Evolutionary conservation across 1,140 invertebrate genomes (phyloP), one percentile per base, ranked within the genome.

Genomic region (Papilio polyxenes): DNA sequence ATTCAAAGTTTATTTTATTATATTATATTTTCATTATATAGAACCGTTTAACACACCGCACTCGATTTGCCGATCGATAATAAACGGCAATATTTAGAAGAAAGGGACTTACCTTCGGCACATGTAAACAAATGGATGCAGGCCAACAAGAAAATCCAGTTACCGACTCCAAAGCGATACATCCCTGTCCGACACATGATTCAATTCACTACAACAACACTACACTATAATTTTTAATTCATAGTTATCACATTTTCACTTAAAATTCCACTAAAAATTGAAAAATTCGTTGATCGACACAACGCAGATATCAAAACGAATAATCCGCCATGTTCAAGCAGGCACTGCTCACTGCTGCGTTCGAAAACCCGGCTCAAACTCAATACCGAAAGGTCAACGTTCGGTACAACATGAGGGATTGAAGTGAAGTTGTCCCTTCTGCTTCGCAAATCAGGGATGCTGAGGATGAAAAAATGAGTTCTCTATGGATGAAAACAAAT

Each of bases 51-150:
- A 11, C 15, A 44, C 62, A 40, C 78, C 59, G 62, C 65, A 78
- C 80, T 81, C 51, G 31, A 81, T 81, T 53, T 44, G 10, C 59
- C 88, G 91, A 93, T 93, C 90, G 89, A 93, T 93, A 91, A 82
- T 88, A 91, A 90, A 90, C 87, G 86, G 85, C 85, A 90, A 90
- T 93, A 92, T 92, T 92, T 92, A 90, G 87, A 89, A 85, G 87
- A 89, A 90, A 91, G 88, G 87, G 87, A 86, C 90, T 91, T 89
- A 95, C 94, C 94, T 94, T 93, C 90, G 87, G 85, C 92, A 84
- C 92, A 94, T 92, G 94, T 95, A 95, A 95, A 94, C 93, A 95
- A 95, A 92, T 92, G 89, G 83, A 91, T 81, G 83, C 87, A 89
- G 85, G 86, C 88, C 83, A 92, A 85, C 89, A 94, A 93, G 87